Evolutionary conservation across 2,113 vertebrate genomes (phyloP).

Genomic region (Hylia prasina): DNA sequence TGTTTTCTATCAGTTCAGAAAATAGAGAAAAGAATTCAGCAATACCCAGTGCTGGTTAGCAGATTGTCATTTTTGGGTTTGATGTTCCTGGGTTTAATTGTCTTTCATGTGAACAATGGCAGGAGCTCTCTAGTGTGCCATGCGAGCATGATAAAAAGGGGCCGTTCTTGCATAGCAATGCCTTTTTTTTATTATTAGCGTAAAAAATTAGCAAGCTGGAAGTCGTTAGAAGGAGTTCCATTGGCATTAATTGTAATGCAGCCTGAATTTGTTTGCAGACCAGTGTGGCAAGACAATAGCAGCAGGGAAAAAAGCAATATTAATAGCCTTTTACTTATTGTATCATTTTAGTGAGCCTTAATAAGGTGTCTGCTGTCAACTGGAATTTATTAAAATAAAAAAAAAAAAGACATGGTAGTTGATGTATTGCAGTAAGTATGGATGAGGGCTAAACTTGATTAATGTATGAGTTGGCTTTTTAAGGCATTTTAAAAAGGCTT

Average conservation of each 20-base stretch:
- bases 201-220: slow-evolving; percentile 92
- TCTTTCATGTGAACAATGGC: slow-evolving; percentile 93
- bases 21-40: slow-evolving; percentile 73
- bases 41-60: slow-evolving; percentile 81
- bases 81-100: slow-evolving; percentile 90
- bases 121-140: slow-evolving; percentile 81
- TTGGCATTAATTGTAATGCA: slow-evolving; percentile 79
- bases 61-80: slow-evolving; percentile 90
- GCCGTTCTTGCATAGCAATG: slow-evolving; percentile 86
- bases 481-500: slow-evolving; percentile 84
- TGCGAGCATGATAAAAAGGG: slow-evolving; percentile 77
- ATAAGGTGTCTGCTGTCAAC: slow-evolving; percentile 86
- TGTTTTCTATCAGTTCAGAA: slow-evolving; percentile 79
- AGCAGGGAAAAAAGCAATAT: slow-evolving; percentile 76
- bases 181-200: slow-evolving; percentile 89
- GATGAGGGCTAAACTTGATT: slow-evolving; percentile 84
- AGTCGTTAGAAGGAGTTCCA: slow-evolving; percentile 85
- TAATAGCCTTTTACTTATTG: slow-evolving; percentile 84
- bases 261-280: slow-evolving; percentile 83
- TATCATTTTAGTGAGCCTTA: slow-evolving; percentile 83
- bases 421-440: slow-evolving; percentile 86
- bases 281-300: slow-evolving; percentile 80
- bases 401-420: slow-evolving; percentile 81
- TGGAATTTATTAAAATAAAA: slow-evolving; percentile 82
- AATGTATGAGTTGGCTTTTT: slow-evolving; percentile 86